Percentiles rank a stretch among this genome's conserved stretches.
These are phyloP conservation scores for Taeniopygia guttata DNA, from an alignment of 2,797 vertebrate species.

Conservation along the genomic window DNA sequence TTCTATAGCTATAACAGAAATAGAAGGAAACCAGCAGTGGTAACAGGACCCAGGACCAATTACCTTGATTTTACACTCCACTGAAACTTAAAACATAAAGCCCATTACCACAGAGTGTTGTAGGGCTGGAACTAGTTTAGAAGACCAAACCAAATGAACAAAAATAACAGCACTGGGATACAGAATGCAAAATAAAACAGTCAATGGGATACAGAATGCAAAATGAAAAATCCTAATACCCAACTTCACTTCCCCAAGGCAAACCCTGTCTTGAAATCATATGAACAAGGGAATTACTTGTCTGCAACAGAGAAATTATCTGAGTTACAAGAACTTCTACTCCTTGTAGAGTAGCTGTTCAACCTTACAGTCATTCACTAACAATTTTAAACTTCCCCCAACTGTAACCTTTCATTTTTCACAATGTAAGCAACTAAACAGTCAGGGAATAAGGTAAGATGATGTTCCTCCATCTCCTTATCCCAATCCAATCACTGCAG, in stretches of 20 bases:
- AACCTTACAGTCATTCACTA: background rate
- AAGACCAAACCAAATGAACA: background rate
- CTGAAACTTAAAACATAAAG: background rate
- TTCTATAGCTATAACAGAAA: background rate
- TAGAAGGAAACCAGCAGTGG: background rate
- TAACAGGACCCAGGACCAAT: background rate
- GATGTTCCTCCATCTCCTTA: background rate
- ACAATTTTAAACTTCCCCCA: background rate
- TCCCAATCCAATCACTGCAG: background rate
- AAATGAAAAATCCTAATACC: background rate
- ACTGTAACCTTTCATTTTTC: background rate
- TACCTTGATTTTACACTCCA: background rate
- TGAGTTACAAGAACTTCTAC: background rate
- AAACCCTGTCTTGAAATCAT: background rate
- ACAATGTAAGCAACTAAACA: background rate
- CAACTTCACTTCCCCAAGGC: background rate
- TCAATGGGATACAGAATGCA: background rate
- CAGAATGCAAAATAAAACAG: background rate
- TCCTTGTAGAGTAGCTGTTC: background rate
- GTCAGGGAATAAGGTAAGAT: background rate
- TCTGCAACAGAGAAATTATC: background rate
- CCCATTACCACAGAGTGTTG: background rate
- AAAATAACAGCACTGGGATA: background rate
- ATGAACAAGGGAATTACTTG: background rate
- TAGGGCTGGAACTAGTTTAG: background rate